These are phyloP conservation scores for Mystacides longicornis DNA, from an alignment of 2,888 invertebrate genomes.

Conservation along the genomic window DNA sequence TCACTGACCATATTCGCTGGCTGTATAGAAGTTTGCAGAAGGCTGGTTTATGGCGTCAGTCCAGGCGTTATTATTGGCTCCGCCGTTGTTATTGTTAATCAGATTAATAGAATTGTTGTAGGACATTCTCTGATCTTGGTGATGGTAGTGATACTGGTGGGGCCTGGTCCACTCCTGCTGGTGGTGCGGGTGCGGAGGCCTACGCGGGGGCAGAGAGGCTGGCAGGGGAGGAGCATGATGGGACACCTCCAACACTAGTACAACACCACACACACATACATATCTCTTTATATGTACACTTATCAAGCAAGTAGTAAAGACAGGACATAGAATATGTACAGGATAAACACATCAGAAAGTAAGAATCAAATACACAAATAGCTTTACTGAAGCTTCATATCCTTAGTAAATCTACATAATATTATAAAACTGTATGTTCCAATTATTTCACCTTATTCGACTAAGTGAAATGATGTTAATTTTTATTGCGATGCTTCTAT, in stretches of 20 bases:
- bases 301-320: neutral
- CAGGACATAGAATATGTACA: too few species aligned
- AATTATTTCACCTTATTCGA: too few species aligned
- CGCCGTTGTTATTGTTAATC: constrained; percentile 6
- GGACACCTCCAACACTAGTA: neutral
- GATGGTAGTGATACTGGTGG: constrained; percentile 18
- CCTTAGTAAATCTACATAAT: too few species aligned
- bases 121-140: constrained; percentile 12
- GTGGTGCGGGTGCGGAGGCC: constrained; percentile 18
- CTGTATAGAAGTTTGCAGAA: constrained; percentile 41
- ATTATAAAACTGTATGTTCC: too few species aligned
- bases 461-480: too few species aligned
- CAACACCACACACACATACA: neutral
- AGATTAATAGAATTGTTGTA: neutral
- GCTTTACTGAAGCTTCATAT: too few species aligned
- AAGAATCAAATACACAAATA: too few species aligned
- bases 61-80: constrained; percentile 32
- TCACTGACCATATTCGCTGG: constrained; percentile 42
- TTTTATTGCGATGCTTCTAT: too few species aligned
- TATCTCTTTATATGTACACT: neutral
- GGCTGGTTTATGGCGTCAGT: constrained; percentile 29
- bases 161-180: constrained; percentile 1
- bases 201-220: constrained; percentile 31
- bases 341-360: too few species aligned
- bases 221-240: constrained; percentile 36